Conservation (phyloP, 2,888 invertebrate species). For the Cantharis rustica region DNA sequence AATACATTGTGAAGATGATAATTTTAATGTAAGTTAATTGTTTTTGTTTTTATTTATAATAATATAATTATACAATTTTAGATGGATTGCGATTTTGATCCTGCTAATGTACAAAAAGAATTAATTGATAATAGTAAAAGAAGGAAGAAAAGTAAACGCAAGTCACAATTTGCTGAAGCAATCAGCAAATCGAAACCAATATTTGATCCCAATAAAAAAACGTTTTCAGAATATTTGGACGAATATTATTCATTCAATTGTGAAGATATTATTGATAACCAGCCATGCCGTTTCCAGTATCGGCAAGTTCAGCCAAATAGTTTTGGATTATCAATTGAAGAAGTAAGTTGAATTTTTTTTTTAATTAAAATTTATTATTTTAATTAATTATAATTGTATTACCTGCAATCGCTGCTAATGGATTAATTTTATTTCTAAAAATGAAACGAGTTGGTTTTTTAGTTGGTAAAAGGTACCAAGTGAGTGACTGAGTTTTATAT, state of each 20-base stretch:
- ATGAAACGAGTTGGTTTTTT: no score
- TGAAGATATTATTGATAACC: slow-evolving; percentile 92
- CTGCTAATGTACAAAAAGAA: slow-evolving; percentile 60
- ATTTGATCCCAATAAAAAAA: slow-evolving; percentile 78
- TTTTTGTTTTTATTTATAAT: background rate
- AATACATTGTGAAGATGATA: slow-evolving; percentile 77
- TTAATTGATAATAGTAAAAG: slow-evolving; percentile 62
- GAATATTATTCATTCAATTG: slow-evolving; percentile 95
- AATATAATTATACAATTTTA: slow-evolving; percentile 44
- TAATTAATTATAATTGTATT: no score
- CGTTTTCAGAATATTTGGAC: slow-evolving; percentile 87
- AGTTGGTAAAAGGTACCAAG: no score
- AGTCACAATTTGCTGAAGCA: slow-evolving; percentile 77
- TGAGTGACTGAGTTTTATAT: no score
- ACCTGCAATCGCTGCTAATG: no score
- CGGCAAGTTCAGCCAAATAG: slow-evolving; percentile 86
- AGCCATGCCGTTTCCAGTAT: slow-evolving; percentile 93
- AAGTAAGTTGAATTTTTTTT: slow-evolving; percentile 63
- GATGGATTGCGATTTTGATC: slow-evolving; percentile 91
- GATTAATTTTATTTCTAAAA: no score
- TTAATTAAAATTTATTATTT: background rate
- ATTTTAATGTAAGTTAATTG: slow-evolving; percentile 70
- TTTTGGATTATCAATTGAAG: slow-evolving; percentile 89
- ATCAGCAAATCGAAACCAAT: slow-evolving; percentile 78
- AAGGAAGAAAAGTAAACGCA: slow-evolving; percentile 64